Evolutionary conservation across 2,888 invertebrate genomes (phyloP).

Genomic region (Caenorhabditis sinica): DNA sequence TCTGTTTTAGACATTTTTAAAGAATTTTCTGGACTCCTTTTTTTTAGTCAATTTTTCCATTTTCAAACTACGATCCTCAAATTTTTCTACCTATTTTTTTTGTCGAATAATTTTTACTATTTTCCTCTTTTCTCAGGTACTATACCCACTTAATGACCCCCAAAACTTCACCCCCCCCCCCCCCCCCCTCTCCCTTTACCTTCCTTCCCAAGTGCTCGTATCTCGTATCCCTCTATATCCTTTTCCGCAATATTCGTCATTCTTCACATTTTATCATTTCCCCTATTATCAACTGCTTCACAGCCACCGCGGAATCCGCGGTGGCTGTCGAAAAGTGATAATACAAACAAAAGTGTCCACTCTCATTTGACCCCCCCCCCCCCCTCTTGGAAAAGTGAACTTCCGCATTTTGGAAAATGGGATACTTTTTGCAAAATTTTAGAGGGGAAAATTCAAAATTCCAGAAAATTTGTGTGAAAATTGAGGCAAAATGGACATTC

Average conservation of each 20-base stretch:
- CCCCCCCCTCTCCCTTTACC: too few relatives aligned
- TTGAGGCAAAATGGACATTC: too few relatives aligned
- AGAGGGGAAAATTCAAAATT: neutral
- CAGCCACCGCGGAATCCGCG: too few relatives aligned
- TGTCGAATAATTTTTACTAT: too few relatives aligned
- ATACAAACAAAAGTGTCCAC: constrained; percentile 25
- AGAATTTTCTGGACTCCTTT: too few relatives aligned
- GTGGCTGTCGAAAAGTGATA: constrained; percentile 57
- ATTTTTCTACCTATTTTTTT: too few relatives aligned
- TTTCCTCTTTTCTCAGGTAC: too few relatives aligned
- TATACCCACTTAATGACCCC: neutral
- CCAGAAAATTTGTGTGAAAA: too few relatives aligned
- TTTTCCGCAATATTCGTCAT: constrained; percentile 31
- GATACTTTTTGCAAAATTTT: neutral
- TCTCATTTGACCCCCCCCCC: constrained; percentile 8
- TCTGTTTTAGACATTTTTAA: too few relatives aligned
- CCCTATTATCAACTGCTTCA: too few relatives aligned
- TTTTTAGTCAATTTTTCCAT: too few relatives aligned
- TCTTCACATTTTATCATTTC: constrained; percentile 23
- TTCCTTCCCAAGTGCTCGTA: neutral
- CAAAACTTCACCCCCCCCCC: neutral
- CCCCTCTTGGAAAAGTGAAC: constrained; percentile 5
- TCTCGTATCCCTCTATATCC: neutral
- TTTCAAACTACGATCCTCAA: too few relatives aligned
- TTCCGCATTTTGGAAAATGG: constrained; percentile 34